A percentile compares a stretch with the other conserved stretches of the same genome.
These are phyloP conservation scores for Atta texana DNA, from an alignment of 1,140 invertebrate genomes.

Conservation along the genomic window DNA sequence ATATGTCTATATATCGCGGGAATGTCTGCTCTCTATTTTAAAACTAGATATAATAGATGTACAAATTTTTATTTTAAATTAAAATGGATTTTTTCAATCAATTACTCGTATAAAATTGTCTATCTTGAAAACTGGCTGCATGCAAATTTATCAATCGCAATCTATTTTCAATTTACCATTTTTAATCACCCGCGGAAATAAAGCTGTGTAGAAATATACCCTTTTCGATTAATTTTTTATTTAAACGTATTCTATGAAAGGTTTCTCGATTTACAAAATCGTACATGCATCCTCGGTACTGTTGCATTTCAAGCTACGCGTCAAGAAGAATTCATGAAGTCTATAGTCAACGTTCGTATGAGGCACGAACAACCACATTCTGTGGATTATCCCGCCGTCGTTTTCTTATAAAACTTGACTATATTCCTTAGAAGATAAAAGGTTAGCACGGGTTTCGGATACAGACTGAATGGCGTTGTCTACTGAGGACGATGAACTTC, in stretches of 20 bases:
- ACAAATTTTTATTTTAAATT: slow-evolving; percentile 45
- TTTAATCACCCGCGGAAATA: slow-evolving; percentile 39
- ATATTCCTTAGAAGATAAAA: slow-evolving; percentile 50
- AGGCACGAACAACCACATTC: slow-evolving; percentile 29
- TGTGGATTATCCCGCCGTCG: slow-evolving; percentile 37
- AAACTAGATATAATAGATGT: slow-evolving; percentile 21
- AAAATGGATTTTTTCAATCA: slow-evolving; percentile 50
- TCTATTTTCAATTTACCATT: slow-evolving; percentile 53
- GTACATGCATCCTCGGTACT: not conserved
- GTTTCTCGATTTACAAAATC: slow-evolving; percentile 31
- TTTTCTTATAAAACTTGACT: slow-evolving; percentile 62
- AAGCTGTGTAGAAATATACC: slow-evolving; percentile 25
- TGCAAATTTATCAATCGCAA: slow-evolving; percentile 21
- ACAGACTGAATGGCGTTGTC: slow-evolving; percentile 33
- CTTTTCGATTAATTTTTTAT: slow-evolving; percentile 18
- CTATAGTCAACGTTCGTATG: slow-evolving; percentile 16
- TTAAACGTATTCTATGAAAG: slow-evolving; percentile 4
- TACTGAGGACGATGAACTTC: slow-evolving; percentile 33
- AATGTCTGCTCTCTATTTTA: slow-evolving; percentile 12
- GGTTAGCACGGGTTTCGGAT: slow-evolving; percentile 51
- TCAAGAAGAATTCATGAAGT: slow-evolving; percentile 50
- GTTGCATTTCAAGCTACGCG: slow-evolving; percentile 1
- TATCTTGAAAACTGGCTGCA: slow-evolving; percentile 29
- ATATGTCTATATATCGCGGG: not conserved
- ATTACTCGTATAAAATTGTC: slow-evolving; percentile 45